Evolutionary conservation across 1,140 invertebrate species (phyloP).

Genomic region (Drusus annulatus): DNA sequence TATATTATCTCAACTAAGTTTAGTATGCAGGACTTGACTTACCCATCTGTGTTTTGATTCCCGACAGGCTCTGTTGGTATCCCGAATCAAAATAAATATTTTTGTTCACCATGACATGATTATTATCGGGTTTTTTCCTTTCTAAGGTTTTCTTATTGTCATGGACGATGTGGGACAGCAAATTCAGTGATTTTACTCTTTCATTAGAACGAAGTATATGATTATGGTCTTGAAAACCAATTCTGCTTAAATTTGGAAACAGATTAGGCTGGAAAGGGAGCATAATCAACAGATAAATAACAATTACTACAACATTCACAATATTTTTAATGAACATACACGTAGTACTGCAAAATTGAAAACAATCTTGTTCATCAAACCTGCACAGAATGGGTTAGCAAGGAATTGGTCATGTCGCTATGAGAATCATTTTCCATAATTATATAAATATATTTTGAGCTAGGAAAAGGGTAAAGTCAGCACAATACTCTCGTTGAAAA

Average conservation of each 20-base stretch:
- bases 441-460: background rate
- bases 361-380: too few species aligned
- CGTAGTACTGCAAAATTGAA: too few species aligned
- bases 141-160: constrained; percentile 20
- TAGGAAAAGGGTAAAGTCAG: background rate
- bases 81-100: constrained; percentile 9
- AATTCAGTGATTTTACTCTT: constrained; percentile 43
- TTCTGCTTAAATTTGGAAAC: too few species aligned
- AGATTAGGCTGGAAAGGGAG: too few species aligned
- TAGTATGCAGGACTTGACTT: background rate
- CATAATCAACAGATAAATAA: too few species aligned
- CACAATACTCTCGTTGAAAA: background rate
- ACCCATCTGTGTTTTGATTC: constrained; percentile 21
- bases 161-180: constrained; percentile 34
- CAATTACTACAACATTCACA: too few species aligned
- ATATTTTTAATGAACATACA: too few species aligned
- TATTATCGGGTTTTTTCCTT: background rate
- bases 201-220: background rate
- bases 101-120: constrained; percentile 40
- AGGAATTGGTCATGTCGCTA: background rate
- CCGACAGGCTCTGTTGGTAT: background rate
- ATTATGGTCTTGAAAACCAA: too few species aligned
- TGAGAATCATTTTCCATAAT: background rate
- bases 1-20: background rate
- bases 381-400: background rate